phyloP scores from a whole-genome alignment of 1,140 invertebrate species.

The Vollenhovia emeryi region DNA sequence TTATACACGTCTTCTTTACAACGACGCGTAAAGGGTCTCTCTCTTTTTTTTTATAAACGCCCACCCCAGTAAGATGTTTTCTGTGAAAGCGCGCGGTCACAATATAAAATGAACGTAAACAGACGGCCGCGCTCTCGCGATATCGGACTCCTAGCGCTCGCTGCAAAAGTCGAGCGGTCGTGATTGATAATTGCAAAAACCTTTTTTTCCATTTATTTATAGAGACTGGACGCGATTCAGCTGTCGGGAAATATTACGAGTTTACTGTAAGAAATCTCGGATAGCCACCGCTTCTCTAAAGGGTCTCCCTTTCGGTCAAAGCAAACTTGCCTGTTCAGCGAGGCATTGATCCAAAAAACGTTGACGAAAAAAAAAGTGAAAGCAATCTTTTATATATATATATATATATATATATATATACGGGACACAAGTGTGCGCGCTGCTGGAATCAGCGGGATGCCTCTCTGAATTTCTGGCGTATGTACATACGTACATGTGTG shows the following conservation, averaged over 20 bases:
- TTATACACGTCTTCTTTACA: constrained; percentile 22
- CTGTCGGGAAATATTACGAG: not conserved
- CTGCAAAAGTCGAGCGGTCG: not conserved
- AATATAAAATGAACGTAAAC: constrained; percentile 4
- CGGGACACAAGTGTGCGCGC: not conserved
- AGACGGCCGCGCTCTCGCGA: no score
- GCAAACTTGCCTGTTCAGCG: not conserved
- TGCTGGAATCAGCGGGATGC: not conserved
- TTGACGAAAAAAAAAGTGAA: constrained; percentile 13
- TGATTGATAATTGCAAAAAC: not conserved
- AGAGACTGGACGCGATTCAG: not conserved
- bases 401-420: no score
- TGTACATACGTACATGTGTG: no score
- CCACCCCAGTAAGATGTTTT: not conserved
- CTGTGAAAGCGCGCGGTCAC: not conserved
- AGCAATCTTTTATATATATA: constrained; percentile 12
- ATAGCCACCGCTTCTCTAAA: not conserved
- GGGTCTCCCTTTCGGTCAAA: constrained; percentile 21
- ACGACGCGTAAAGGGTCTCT: not conserved
- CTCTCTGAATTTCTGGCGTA: not conserved
- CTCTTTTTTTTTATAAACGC: constrained; percentile 36
- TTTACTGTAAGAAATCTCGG: not conserved
- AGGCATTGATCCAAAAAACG: constrained; percentile 28
- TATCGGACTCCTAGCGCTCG: not conserved
- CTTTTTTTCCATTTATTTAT: not conserved